Percentiles rank a stretch among this genome's conserved stretches.
These are phyloP conservation scores for Lasioglossum oenotherae DNA, from an alignment of 2,888 invertebrate species.

Conservation along the genomic window DNA sequence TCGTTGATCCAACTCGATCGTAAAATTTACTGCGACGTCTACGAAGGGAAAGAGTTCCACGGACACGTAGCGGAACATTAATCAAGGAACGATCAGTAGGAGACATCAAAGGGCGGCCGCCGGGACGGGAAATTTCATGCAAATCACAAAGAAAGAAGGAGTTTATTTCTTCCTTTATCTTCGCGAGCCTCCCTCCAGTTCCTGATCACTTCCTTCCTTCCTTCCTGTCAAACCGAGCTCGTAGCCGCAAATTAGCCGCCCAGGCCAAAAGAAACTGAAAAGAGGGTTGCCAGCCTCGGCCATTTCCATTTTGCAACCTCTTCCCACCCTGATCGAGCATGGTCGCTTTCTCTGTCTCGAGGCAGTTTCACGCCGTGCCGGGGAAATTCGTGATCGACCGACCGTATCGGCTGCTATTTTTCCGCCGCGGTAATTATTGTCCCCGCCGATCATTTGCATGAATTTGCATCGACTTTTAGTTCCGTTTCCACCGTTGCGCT, in stretches of 20 bases:
- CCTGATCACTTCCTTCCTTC: slow-evolving; percentile 70
- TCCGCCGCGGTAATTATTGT: slow-evolving; percentile 61
- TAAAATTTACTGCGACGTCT: neutral
- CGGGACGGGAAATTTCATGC: slow-evolving; percentile 74
- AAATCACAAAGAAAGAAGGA: slow-evolving; percentile 74
- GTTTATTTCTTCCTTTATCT: slow-evolving; percentile 72
- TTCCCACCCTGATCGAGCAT: slow-evolving; percentile 39
- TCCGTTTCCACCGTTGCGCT: neutral
- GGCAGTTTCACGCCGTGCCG: neutral
- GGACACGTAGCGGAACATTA: slow-evolving; percentile 54
- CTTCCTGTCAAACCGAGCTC: slow-evolving; percentile 78
- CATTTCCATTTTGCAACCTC: slow-evolving; percentile 58
- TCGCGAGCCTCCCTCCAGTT: slow-evolving; percentile 58
- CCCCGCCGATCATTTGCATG: slow-evolving; percentile 55
- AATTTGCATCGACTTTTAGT: slow-evolving; percentile 48
- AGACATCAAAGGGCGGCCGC: slow-evolving; percentile 73
- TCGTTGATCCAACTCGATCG: neutral
- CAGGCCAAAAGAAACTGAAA: slow-evolving; percentile 76
- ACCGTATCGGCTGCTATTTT: slow-evolving; percentile 53
- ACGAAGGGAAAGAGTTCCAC: slow-evolving; percentile 17
- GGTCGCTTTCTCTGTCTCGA: slow-evolving; percentile 17
- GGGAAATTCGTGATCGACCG: slow-evolving; percentile 59
- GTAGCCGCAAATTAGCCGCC: slow-evolving; percentile 78
- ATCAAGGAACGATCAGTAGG: slow-evolving; percentile 63
- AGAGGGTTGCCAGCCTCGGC: slow-evolving; percentile 62